Evolutionary conservation across 2,797 vertebrate genomes (phyloP).

Genomic region (Rhodeus uyekii): DNA sequence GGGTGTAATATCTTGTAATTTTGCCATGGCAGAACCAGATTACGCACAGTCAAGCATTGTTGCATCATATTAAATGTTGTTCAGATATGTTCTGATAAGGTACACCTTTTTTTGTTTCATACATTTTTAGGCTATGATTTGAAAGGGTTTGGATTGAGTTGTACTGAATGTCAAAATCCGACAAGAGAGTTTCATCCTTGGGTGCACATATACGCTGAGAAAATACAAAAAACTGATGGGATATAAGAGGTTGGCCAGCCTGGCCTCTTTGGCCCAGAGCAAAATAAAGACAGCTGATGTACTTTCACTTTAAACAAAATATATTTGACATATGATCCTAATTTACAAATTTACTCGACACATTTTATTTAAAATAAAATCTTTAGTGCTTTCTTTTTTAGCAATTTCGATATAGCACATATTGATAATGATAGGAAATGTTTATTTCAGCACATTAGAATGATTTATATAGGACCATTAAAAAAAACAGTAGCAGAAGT

Average conservation of each 20-base stretch:
- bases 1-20: conserved; percentile 76
- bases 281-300: not conserved
- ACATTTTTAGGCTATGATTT: conserved; percentile 21
- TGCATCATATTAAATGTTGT: conserved; percentile 5
- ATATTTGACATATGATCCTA: not conserved
- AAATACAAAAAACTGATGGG: not conserved
- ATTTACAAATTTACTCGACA: not conserved
- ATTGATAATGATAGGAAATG: not conserved
- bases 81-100: conserved; percentile 26
- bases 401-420: not conserved
- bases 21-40: conserved; percentile 64
- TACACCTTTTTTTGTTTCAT: not conserved
- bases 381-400: too few species aligned
- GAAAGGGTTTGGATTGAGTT: conserved; percentile 1
- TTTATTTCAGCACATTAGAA: not conserved
- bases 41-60: conserved; percentile 59
- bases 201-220: not conserved
- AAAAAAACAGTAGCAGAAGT: not conserved
- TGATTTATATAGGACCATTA: not conserved
- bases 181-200: conserved; percentile 13
- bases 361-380: not conserved
- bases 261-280: not conserved
- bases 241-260: not conserved
- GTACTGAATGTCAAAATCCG: conserved; percentile 16
- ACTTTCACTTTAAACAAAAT: not conserved